Conservation (phyloP, 1,140 invertebrate species). For the Habropoda laboriosa region DNA sequence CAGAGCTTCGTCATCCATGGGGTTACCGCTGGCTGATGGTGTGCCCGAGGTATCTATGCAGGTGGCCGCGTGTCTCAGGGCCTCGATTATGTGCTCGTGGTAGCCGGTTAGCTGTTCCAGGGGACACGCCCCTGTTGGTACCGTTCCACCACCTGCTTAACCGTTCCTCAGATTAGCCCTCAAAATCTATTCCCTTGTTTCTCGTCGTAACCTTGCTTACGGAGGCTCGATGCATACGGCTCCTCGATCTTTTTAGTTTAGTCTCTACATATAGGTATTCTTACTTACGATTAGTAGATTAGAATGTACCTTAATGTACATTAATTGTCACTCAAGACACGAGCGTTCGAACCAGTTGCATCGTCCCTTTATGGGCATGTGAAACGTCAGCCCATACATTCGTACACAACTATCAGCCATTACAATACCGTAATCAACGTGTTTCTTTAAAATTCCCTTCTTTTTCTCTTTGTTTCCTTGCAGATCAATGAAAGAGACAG, state of each 20-base stretch:
- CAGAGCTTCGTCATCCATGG: constrained; percentile 84
- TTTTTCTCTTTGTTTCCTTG: constrained; percentile 89
- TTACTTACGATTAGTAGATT: too few relatives aligned
- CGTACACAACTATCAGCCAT: constrained; percentile 83
- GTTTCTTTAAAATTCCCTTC: constrained; percentile 94
- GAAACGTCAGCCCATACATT: constrained; percentile 85
- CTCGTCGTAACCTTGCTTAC: neutral
- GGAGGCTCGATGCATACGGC: constrained; percentile 31
- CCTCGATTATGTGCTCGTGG: constrained; percentile 95
- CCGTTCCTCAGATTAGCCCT: constrained; percentile 16
- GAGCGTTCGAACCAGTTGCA: constrained; percentile 33
- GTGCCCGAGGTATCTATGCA: constrained; percentile 85
- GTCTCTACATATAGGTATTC: too few relatives aligned
- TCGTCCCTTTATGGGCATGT: constrained; percentile 81
- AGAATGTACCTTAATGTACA: too few relatives aligned
- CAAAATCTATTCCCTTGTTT: too few relatives aligned
- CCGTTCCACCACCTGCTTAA: constrained; percentile 81
- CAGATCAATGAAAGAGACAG: constrained; percentile 91
- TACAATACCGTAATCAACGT: constrained; percentile 88
- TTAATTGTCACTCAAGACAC: too few relatives aligned
- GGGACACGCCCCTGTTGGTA: constrained; percentile 90
- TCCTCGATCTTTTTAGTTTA: neutral
- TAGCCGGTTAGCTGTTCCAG: constrained; percentile 95
- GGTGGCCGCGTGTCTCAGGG: constrained; percentile 89
- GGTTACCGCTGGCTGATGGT: constrained; percentile 83